These are phyloP conservation scores for Drosophila flavopinicola DNA, from an alignment of 2,888 invertebrate species.

Conservation along the genomic window DNA sequence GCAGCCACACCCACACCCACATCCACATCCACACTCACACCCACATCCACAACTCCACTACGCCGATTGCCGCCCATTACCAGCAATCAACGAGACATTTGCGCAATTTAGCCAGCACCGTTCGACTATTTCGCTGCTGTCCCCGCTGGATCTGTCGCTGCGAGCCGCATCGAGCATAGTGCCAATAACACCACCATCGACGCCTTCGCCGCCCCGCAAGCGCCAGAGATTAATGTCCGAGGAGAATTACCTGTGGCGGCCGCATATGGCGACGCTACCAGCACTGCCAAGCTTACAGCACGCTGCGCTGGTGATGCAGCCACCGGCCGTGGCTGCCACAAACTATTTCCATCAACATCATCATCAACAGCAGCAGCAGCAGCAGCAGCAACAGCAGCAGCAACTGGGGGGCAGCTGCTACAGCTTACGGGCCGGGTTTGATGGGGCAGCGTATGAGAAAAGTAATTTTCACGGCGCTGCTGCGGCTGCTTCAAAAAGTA, in stretches of 20 bases:
- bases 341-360: constrained; percentile 53
- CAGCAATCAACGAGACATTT: constrained; percentile 83
- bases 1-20: constrained; percentile 39
- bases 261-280: constrained; percentile 60
- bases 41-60: constrained; percentile 58
- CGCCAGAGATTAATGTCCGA: constrained; percentile 81
- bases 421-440: constrained; percentile 46
- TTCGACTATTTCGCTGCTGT: constrained; percentile 72
- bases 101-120: constrained; percentile 81
- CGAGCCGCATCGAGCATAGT: constrained; percentile 79
- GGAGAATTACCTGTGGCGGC: constrained; percentile 82
- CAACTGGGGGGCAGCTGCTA: constrained; percentile 39
- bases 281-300: neutral
- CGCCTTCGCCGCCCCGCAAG: constrained; percentile 84
- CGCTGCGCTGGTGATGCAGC: constrained; percentile 47
- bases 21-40: constrained; percentile 38
- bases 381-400: constrained; percentile 26
- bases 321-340: constrained; percentile 17
- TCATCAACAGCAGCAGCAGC: constrained; percentile 25
- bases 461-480: constrained; percentile 62
- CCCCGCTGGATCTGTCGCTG: constrained; percentile 84
- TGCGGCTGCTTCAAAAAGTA: constrained; percentile 47
- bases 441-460: constrained; percentile 53
- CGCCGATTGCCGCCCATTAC: constrained; percentile 80
- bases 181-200: constrained; percentile 84